These are phyloP conservation scores for Icerya purchasi DNA, from an alignment of 2,888 invertebrate species.

Conservation along the genomic window DNA sequence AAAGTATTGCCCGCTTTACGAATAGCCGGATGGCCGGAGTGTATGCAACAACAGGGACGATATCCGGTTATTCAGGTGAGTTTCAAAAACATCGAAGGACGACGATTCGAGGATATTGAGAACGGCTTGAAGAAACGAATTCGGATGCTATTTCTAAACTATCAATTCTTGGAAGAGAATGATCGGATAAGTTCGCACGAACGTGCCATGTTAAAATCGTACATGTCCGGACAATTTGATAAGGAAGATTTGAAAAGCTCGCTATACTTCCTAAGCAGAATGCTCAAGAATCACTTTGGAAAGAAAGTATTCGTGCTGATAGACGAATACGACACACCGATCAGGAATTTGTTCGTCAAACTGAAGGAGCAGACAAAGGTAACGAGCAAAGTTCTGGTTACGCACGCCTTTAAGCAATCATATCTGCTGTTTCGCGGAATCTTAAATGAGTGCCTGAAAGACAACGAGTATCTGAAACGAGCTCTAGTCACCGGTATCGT, in stretches of 20 bases:
- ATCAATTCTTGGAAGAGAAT: neutral
- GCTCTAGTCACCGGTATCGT: neutral
- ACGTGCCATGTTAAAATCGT: neutral
- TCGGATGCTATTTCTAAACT: neutral
- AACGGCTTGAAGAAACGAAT: neutral
- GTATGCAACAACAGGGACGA: neutral
- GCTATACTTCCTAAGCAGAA: neutral
- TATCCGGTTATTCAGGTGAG: conserved; percentile 1
- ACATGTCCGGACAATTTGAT: neutral
- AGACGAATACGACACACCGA: neutral
- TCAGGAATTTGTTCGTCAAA: neutral
- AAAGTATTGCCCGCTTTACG: neutral
- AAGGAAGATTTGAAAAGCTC: neutral
- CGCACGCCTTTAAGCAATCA: neutral
- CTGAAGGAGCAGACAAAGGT: neutral
- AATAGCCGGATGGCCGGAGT: neutral
- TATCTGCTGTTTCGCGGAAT: neutral
- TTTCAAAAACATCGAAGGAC: neutral
- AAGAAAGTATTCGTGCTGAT: neutral
- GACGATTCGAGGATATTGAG: neutral
- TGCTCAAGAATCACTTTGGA: neutral
- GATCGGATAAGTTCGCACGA: neutral
- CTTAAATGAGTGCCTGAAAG: neutral
- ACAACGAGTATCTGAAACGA: neutral
- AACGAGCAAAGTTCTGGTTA: neutral